Base-by-base conservation (phyloP, 2,888 invertebrate genomes). In the Meteorus colon region DNA sequence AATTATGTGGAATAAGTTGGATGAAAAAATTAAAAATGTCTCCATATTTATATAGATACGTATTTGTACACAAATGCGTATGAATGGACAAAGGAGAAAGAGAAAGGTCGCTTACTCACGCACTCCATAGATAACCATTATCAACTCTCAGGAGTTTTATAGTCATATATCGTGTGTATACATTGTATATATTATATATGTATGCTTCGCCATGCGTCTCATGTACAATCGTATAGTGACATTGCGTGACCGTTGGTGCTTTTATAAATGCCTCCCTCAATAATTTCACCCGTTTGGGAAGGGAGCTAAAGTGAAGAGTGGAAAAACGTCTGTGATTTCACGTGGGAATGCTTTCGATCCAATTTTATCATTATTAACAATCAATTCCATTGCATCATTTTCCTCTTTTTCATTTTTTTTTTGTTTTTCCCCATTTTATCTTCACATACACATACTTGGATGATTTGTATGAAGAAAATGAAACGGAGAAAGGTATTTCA, bases 221-320 rank as follows among this genome's bases (percentile, higher is more conserved):
- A 12, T 41, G 41, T 41, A 74, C 59, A 78, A 77, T 79, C 74
- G 72, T 48, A 48, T 16, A 48, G n/a, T 76, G 37, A 71, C 48
- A 76, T 77, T 76, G 78, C 78, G 80, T 80, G 80, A 80, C 76
- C 73, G 74, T 66, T 76, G 62, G 72, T 76, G 71, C 74, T 80
- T 80, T 75, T 70, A 48, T n/a, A 48, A 48, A 48, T 48, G n/a
- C 74, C 78, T 76, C 76, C 74, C 66, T 76, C 31, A 59, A 31
- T 69, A 55, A 24, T 69, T 69, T 48, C n/a, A 48, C 12, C 12
- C 41, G 41, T 12, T 41, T 41, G 41, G 8, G 41, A 41, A 41
- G 41, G 8, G 41, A 34, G 41, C 41, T 8, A 41, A 41, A 41
- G 41, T 41, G 41, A 41, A 41, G 41, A 41, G 41, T 41, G 41